Evolutionary conservation across 1,140 invertebrate genomes (phyloP).

Genomic region (Atta colombica): DNA sequence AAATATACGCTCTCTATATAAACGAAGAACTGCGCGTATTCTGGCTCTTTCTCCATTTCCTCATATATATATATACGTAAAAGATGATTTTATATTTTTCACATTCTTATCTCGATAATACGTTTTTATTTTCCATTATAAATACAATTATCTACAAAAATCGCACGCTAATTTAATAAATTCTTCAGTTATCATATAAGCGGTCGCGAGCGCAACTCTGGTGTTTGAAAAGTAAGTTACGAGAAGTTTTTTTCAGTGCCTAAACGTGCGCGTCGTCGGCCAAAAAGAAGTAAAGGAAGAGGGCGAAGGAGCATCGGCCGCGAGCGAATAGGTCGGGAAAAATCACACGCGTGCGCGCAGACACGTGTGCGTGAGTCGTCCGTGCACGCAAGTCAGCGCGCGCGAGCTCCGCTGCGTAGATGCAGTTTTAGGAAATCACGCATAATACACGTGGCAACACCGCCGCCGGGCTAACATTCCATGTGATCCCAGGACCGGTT

Average conservation of each 20-base stretch:
- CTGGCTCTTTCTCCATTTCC: neutral
- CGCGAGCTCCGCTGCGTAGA: conserved; percentile 31
- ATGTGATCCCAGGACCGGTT: conserved; percentile 80
- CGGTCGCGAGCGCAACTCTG: neutral
- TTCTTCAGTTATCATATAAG: neutral
- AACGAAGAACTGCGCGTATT: neutral
- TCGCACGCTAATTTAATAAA: neutral
- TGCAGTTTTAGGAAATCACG: conserved; percentile 80
- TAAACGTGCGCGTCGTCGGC: conserved; percentile 9
- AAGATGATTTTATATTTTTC: neutral
- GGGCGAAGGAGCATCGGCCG: neutral
- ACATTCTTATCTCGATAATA: neutral
- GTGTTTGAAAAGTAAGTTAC: neutral
- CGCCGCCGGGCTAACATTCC: conserved; percentile 74
- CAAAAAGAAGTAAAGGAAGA: neutral
- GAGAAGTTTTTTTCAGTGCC: conserved; percentile 33
- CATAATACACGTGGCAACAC: conserved; percentile 80
- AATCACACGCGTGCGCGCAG: conserved; percentile 28
- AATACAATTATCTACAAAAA: neutral
- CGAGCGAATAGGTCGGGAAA: conserved; percentile 49
- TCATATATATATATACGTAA: neutral
- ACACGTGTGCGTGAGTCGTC: neutral
- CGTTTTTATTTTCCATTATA: neutral
- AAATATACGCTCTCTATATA: neutral
- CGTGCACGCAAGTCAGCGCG: neutral